Evolutionary conservation across 2,797 vertebrate genomes (phyloP).

Genomic region (Triplophysa yarkandensis): DNA sequence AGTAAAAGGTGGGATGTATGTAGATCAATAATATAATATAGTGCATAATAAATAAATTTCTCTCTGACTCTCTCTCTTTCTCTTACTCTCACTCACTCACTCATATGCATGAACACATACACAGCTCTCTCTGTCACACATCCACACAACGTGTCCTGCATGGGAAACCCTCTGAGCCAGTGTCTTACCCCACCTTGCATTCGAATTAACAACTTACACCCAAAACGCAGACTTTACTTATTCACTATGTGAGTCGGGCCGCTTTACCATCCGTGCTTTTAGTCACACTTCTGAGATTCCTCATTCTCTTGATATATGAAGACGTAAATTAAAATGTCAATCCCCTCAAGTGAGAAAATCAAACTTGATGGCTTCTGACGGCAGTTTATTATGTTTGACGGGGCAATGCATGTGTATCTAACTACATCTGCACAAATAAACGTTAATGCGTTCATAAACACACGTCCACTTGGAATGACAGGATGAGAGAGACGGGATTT

Average conservation of each 20-base stretch:
- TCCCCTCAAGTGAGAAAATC: conserved; percentile 28
- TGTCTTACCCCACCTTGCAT: conserved; percentile 6
- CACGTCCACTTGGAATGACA: not conserved
- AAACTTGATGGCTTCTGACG: conserved; percentile 16
- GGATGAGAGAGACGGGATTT: not conserved
- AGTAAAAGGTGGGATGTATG: no score
- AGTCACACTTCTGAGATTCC: not conserved
- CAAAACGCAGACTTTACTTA: conserved; percentile 17
- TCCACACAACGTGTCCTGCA: not conserved
- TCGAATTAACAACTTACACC: not conserved
- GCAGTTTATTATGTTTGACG: conserved; percentile 30
- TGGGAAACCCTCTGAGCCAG: not conserved
- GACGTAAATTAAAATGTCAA: conserved; percentile 30
- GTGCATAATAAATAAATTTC: no score
- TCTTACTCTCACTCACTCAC: no score
- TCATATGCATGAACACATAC: not conserved
- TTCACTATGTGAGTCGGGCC: not conserved
- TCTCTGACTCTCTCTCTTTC: no score
- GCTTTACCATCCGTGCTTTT: not conserved
- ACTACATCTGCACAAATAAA: conserved; percentile 4
- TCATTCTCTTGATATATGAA: conserved; percentile 8
- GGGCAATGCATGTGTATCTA: not conserved
- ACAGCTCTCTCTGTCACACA: not conserved
- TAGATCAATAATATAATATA: no score
- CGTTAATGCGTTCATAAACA: conserved; percentile 7